Base-by-base conservation (phyloP, 1,140 invertebrate species). In the Asobara japonica region DNA sequence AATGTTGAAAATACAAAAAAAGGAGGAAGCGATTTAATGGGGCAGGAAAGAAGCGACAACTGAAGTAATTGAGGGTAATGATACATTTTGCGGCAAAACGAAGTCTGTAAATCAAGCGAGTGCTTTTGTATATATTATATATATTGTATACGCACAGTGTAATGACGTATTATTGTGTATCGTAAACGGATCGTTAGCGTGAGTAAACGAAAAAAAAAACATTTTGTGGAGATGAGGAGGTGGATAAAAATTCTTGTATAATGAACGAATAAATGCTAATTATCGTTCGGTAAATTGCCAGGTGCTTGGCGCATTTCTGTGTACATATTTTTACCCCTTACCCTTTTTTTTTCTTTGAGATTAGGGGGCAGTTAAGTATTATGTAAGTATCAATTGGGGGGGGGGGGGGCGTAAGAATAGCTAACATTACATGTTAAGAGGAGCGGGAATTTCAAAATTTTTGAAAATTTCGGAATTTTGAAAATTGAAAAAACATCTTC, bases 121-220 rank as follows among this genome's bases (percentile, higher is more conserved):
- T 76, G 80, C 80, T 83, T 83, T 83, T 84, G 78, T 84, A 83
- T 78, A 81, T 80, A 77, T 71, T 78, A 75, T 75, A 78, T 76
- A 79, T 81, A 82, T 82, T 84, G 80, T 83, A 84, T 80, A 83
- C 81, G 79, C 80, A 84, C 82, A 83, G 82, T 81, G 77, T 83
- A 83, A 74, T 74, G 76, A 74, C 75, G 76, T 76, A 79, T 78
- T 78, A 77, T 79, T 69, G 77, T 74, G 81, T 79, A 70, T 80
- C 81, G 79, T 78, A 77, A 79, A 77, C 77, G 77, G 78, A 80
- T 78, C 74, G 71, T 71, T 81, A 81, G 79, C 61, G 75, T 74
- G 81, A 80, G 80, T 77, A n/a, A n/a, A n/a, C n/a, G 75, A 78
- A 79, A 78, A 33, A 38, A 72, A 62, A 65, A 56, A 62, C 25